A percentile compares a stretch with the other conserved stretches of the same genome.
Conservation (phyloP, 2,888 invertebrate genomes). For the Rhorus exstirpatorius region DNA sequence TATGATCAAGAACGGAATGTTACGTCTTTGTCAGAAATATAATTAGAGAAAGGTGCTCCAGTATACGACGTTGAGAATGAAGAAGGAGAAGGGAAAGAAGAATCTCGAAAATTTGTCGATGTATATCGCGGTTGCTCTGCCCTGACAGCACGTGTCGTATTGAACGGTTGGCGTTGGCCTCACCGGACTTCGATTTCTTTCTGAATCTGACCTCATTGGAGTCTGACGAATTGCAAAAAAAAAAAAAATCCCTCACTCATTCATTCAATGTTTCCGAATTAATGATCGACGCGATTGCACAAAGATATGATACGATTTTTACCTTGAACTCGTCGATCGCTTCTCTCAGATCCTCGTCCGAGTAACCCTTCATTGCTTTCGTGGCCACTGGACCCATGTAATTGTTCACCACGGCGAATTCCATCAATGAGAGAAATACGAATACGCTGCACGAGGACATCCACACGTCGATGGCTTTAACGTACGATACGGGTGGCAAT, state of each 20-base stretch:
- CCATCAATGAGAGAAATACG: conserved; percentile 96
- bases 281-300: not conserved
- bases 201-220: conserved; percentile 84
- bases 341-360: conserved; percentile 92
- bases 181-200: conserved; percentile 84
- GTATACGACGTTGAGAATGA: conserved; percentile 95
- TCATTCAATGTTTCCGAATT: not conserved
- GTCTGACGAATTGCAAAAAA: conserved; percentile 75
- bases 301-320: conserved; percentile 52
- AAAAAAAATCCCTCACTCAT: not conserved
- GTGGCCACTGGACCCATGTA: conserved; percentile 95
- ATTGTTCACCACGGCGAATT: conserved; percentile 96
- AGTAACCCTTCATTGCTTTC: conserved; percentile 96
- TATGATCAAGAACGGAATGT: conserved; percentile 32
- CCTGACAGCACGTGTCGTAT: conserved; percentile 94
- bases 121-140: conserved; percentile 90
- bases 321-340: conserved; percentile 93
- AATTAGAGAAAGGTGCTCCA: conserved; percentile 93
- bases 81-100: conserved; percentile 96
- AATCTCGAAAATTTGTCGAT: conserved; percentile 95
- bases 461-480: conserved; percentile 97
- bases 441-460: conserved; percentile 97
- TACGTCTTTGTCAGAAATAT: not conserved
- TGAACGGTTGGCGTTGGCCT: conserved; percentile 87
- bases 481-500: conserved; percentile 96